Evolutionary conservation across 2,888 invertebrate species (phyloP), one percentile per base, ranked within the genome.

Genomic region (Oscheius sp.): DNA sequence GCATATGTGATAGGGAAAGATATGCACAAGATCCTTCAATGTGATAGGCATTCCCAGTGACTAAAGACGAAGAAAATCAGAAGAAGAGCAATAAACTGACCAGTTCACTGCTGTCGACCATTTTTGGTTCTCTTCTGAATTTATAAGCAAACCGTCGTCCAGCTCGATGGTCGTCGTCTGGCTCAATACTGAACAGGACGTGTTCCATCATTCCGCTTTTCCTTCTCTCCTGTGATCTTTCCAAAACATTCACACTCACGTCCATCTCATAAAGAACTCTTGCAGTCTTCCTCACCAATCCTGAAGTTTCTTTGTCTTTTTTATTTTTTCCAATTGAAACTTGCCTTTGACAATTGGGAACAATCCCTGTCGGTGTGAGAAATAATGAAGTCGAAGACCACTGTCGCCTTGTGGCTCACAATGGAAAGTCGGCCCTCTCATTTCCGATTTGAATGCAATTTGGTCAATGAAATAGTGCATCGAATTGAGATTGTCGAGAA

Each of bases 381-480:
- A 86, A 63, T 86, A 86, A 64, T 86, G 86, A 21, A 86, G 73
- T 70, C 84, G 77, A 9, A 81, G 77, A 16, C 76, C 77, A 3
- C 66, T 70, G 18, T 81, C 79, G 29, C 78, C 78, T 45, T 76
- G 75, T 1, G 79, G 70, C 43, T 82, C 82, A 46, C 82, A 80
- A 46, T 80, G 80, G 56, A 86, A 86, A 1, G 82, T 82, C 0
- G 86, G 85, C 9, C 85, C 85, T 25, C 82, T 79, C 80, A 85
- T 85, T 25, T 84, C 84, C 27, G 80, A 81, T 73, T 84, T 79
- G 76, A 86, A 86, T 0, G 85, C 85, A 29, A 85, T 83, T 58
- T 84, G 85, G 73, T 86, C 85, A 63, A 86, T 85, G 79, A 86
- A 86, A 68, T 85, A 86, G 74, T 86, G 86, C 84, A 86, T 84